Evolutionary conservation across 1,140 invertebrate species (phyloP), one percentile per base, ranked within the genome.

Genomic region (Nomia melanderi): DNA sequence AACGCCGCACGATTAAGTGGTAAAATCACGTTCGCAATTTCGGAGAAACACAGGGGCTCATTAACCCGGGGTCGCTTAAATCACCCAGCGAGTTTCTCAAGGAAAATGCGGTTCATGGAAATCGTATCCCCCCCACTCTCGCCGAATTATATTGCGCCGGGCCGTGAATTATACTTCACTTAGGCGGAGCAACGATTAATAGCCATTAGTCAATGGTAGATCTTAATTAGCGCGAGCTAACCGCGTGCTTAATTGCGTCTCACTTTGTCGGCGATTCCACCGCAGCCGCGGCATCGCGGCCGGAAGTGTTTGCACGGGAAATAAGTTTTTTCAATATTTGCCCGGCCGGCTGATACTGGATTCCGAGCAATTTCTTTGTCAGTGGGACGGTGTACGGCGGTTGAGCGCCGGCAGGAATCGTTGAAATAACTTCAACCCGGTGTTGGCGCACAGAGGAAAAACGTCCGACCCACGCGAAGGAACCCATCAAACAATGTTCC

Each of bases 141-240:
- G n/a, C n/a, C 29, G 62, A 41, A 69, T 56, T 79, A 75, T 69
- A 56, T 67, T 29, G 8, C 39, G n/a, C 47, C 56, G 14, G 41
- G 27, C 12, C 6, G 17, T 81, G 63, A 82, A 71, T 82, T 82
- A 82, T 82, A 73, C 65, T 78, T 81, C 79, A 67, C 77, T 72
- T 72, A 39, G 63, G 41, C 25, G 20, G 54, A 53, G 56, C 41
- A 67, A 83, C 66, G 36, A 83, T 83, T 83, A 83, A 70, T 63
- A 54, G 29, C 65, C 54, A 70, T 83, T 76, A 76, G 47, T 75
- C 70, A 65, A 79, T 76, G 66, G 70, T 83, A 79, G 54, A 72
- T 76, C 47, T 83, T 83, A 83, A 83, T 83, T 83, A 83, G 65
- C 65, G 50, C 56, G 20, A 39, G 39, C 39, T 31, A 50, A 50